Conservation (phyloP, 1,140 invertebrate genomes). For the Bradysia coprophila region DNA sequence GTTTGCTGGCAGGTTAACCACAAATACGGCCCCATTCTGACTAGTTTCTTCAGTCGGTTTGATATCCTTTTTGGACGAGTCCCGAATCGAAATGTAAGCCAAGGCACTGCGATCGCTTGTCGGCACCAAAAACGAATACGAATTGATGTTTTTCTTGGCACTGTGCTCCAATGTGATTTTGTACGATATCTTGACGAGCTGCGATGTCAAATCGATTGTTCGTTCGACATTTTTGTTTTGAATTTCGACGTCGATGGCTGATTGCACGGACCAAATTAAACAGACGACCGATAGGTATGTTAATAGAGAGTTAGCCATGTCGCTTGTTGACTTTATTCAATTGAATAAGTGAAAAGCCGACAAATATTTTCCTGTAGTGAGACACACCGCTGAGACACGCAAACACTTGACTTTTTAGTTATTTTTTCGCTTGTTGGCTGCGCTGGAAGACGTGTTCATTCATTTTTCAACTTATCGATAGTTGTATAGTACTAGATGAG, state of each 20-base stretch:
- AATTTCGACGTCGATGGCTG: conserved; percentile 26
- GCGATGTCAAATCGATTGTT: conserved; percentile 68
- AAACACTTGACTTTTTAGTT: not conserved
- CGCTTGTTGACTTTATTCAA: not conserved
- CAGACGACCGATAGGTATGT: not conserved
- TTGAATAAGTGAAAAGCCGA: not conserved
- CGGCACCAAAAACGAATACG: conserved; percentile 55
- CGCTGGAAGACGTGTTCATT: too few relatives aligned
- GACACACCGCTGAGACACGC: not conserved
- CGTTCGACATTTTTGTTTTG: conserved; percentile 68
- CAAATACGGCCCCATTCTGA: conserved; percentile 28
- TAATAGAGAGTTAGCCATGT: not conserved
- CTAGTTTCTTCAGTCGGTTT: conserved; percentile 30
- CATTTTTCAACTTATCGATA: too few relatives aligned
- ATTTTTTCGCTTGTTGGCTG: too few relatives aligned
- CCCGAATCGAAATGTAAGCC: conserved; percentile 54
- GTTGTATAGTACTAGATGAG: too few relatives aligned
- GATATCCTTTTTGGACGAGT: conserved; percentile 40
- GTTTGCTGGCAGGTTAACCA: conserved; percentile 27
- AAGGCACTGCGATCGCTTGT: conserved; percentile 38
- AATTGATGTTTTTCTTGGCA: conserved; percentile 44
- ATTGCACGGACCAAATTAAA: not conserved
- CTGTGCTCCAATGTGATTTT: conserved; percentile 70
- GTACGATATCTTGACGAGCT: conserved; percentile 65
- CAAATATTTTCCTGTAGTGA: not conserved